Evolutionary conservation across 2,888 invertebrate genomes (phyloP).

Genomic region (Eupithecia dodoneata): DNA sequence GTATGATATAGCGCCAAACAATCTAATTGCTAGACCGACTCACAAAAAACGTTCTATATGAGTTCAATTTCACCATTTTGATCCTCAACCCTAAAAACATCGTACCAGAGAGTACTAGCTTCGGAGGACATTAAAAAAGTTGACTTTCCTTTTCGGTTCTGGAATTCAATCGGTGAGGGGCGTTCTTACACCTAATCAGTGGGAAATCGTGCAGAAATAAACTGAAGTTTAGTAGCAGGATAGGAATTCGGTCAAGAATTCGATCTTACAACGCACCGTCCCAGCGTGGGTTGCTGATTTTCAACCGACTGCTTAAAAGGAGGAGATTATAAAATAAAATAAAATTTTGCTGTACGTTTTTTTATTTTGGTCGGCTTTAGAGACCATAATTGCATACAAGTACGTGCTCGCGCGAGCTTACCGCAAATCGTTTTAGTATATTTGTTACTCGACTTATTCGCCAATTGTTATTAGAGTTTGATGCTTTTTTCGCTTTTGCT

Average conservation of each 20-base stretch:
- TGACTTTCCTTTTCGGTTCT: slow-evolving; percentile 49
- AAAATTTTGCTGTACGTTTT: not conserved
- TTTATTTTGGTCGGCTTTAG: too few species aligned
- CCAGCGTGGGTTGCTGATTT: slow-evolving; percentile 3
- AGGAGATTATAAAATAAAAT: too few species aligned
- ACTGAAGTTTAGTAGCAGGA: slow-evolving; percentile 59
- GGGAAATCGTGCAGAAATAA: slow-evolving; percentile 73
- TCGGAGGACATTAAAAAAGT: slow-evolving; percentile 31
- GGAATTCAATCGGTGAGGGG: slow-evolving; percentile 64
- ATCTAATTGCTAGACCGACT: not conserved
- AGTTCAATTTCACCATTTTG: not conserved
- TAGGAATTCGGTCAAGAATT: slow-evolving; percentile 65
- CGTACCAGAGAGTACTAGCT: not conserved
- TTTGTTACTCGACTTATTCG: too few species aligned
- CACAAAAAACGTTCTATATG: not conserved
- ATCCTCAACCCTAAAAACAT: not conserved
- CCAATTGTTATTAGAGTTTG: too few species aligned
- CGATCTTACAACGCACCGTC: slow-evolving; percentile 47
- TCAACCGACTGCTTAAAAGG: not conserved
- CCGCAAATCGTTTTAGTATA: too few species aligned
- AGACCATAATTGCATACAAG: too few species aligned
- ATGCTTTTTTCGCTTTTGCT: too few species aligned
- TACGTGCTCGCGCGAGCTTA: too few species aligned
- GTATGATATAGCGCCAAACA: too few species aligned
- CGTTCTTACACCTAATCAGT: slow-evolving; percentile 59